These are phyloP conservation scores for Chrysolina americana DNA, from an alignment of 2,888 invertebrate genomes.

Conservation along the genomic window DNA sequence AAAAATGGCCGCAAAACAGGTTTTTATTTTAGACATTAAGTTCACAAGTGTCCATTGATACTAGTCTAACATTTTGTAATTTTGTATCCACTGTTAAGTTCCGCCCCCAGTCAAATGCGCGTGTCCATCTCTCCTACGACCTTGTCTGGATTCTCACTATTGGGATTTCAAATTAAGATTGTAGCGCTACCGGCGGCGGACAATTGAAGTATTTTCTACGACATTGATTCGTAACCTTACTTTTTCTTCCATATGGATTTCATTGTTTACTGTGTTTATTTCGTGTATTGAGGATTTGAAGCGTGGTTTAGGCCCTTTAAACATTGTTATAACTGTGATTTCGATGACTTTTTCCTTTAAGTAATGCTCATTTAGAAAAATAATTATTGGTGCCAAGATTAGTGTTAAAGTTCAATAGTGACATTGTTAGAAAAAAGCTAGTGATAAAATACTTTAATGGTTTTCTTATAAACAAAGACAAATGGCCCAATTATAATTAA, in stretches of 20 bases:
- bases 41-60: too few species aligned
- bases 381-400: neutral
- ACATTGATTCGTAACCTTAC: neutral
- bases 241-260: neutral
- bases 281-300: neutral
- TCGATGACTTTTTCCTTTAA: neutral
- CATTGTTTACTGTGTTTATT: neutral
- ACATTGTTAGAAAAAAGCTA: slow-evolving; percentile 2
- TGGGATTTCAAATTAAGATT: neutral
- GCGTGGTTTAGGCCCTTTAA: neutral
- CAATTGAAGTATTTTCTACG: neutral
- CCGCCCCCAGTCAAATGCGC: too few species aligned
- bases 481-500: slow-evolving; percentile 3
- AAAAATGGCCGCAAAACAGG: too few species aligned
- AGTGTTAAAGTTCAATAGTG: slow-evolving; percentile 3
- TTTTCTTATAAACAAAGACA: slow-evolving; percentile 11
- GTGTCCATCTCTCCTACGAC: too few species aligned
- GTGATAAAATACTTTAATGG: slow-evolving; percentile 8
- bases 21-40: too few species aligned
- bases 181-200: neutral
- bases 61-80: too few species aligned
- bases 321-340: neutral
- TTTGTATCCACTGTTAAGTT: too few species aligned
- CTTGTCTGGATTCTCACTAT: too few species aligned
- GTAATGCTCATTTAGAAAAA: neutral